Percentiles rank a stretch among this genome's conserved stretches.
Evolutionary conservation across 53 echinoderm and acorn worm genomes (phyloP).

Genomic region (Holothuria scabra): DNA sequence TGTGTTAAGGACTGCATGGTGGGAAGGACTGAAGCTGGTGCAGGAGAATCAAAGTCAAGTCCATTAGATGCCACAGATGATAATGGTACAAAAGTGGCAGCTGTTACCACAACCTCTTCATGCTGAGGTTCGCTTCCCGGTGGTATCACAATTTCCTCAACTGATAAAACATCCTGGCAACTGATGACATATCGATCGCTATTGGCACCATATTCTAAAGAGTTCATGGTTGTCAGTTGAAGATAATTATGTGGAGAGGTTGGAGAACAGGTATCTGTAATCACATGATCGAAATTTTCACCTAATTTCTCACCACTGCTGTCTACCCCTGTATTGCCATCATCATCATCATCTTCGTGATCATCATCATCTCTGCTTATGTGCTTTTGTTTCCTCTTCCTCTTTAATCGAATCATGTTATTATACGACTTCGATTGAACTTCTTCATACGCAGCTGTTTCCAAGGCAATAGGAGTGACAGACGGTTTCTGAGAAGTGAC

Average conservation of each 20-base stretch:
- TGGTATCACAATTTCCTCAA: neutral
- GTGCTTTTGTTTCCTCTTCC: conserved; percentile 7
- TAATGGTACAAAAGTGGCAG: neutral
- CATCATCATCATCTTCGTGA: neutral
- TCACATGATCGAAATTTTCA: neutral
- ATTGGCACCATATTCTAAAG: neutral
- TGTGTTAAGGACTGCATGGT: neutral
- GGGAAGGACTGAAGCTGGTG: neutral
- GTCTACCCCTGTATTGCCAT: too few species aligned
- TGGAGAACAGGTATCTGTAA: neutral
- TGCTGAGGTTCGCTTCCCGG: neutral
- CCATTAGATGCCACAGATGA: neutral
- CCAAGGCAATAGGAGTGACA: neutral
- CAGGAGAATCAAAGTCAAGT: neutral
- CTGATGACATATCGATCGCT: too few species aligned
- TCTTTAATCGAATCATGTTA: conserved; percentile 9
- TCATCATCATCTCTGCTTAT: neutral
- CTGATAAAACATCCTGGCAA: neutral
- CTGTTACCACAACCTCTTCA: neutral
- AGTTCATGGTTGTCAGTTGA: neutral
- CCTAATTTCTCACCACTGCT: neutral
- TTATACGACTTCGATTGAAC: conserved; percentile 24
- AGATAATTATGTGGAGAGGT: neutral
- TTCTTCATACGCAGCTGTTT: conserved; percentile 30
- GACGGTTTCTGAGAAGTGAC: neutral